These are phyloP conservation scores for Bothrops jararaca DNA, from an alignment of 2,113 vertebrate species.

Conservation along the genomic window DNA sequence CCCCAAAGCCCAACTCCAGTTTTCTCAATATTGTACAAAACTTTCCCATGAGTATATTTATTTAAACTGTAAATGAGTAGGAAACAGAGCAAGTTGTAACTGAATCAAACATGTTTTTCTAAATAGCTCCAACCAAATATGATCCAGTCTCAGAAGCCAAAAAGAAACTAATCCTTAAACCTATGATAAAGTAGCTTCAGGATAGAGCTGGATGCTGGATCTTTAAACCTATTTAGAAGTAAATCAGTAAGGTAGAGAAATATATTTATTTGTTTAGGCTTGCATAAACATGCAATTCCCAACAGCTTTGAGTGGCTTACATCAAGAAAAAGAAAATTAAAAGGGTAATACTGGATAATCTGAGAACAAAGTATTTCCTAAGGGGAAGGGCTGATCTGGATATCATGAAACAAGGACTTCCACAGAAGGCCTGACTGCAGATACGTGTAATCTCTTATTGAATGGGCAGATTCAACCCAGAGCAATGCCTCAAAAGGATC, in stretches of 20 bases:
- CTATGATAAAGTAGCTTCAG: slow-evolving; percentile 33
- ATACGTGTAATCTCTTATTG: neutral
- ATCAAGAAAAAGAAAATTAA: neutral
- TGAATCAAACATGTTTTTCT: neutral
- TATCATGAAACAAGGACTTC: neutral
- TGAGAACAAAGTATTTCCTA: neutral
- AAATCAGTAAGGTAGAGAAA: slow-evolving; percentile 30
- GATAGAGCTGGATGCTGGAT: slow-evolving; percentile 19
- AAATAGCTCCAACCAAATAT: slow-evolving; percentile 11
- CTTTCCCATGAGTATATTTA: neutral
- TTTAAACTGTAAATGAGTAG: slow-evolving; percentile 18
- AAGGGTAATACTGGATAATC: neutral
- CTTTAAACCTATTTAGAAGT: slow-evolving; percentile 36
- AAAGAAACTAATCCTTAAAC: neutral
- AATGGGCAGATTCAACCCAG: neutral
- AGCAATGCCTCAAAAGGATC: neutral
- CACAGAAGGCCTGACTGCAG: neutral
- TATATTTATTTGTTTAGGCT: neutral
- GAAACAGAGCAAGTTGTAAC: neutral
- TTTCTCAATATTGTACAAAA: slow-evolving; percentile 8
- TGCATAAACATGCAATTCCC: neutral
- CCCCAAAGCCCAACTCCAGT: slow-evolving; percentile 55
- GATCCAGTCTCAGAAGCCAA: slow-evolving; percentile 22
- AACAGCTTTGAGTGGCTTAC: neutral
- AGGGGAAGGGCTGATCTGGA: neutral